Evolutionary conservation across 2,888 invertebrate genomes (phyloP), one percentile per base, ranked within the genome.

Genomic region (Monochamus alternatus): DNA sequence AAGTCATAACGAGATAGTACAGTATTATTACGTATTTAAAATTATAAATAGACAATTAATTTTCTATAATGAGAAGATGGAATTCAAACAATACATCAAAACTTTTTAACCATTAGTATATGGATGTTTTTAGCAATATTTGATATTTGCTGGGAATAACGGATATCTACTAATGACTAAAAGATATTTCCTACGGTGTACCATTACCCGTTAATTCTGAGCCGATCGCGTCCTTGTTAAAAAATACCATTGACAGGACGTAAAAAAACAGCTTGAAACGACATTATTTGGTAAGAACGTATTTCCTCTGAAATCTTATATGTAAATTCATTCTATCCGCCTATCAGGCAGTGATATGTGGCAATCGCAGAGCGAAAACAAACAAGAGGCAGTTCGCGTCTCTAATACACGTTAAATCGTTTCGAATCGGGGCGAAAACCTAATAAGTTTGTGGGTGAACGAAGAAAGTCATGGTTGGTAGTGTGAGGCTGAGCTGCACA

Each of bases 271-370:
- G 66, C 32, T 66, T 52, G 32, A 68, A 68, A 58, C 32, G 32
- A 43, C 43, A 58, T 68, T 68, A 68, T 59, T 59, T 59, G 68
- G 68, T 55, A 63, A 63, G 62, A 68, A 68, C 44, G 59, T 43
- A 68, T 58, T 68, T 68, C 68, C 68, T 68, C 58, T 32, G 68
- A 43, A 52, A 52, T 38, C 68, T n/a, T 43, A 43, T 44, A 59
- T 44, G 43, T 68, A 68, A 68, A 68, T 68, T 68, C 14, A 68
- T 68, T 68, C 38, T 43, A 10, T 68, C 68, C 59, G 68, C 68
- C 59, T 22, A 59, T 68, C 55, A 67, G 32, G 31, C 30, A 38
- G 9, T 32, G 66, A 67, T 32, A 67, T 67, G 66, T 67, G 44
- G 68, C 43, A 68, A 68, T 68, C 68, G 44, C 9, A 12, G 9